phyloP scores from a whole-genome alignment of 1,140 invertebrate species.

The Radopholus similis region DNA sequence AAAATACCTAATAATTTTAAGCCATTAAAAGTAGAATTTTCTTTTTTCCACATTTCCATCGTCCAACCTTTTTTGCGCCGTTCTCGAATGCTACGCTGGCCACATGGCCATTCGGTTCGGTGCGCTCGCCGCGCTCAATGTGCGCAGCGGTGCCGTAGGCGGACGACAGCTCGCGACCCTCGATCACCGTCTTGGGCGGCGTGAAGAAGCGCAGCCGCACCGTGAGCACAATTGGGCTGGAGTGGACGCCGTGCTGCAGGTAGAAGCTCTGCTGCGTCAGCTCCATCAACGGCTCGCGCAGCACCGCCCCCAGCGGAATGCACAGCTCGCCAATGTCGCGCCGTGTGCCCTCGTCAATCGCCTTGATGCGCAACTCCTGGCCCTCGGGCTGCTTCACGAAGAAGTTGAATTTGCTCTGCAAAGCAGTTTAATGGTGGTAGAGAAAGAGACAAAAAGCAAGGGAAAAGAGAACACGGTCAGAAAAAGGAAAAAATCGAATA shows the following conservation, averaged over 20 bases:
- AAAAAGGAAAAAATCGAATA: not conserved
- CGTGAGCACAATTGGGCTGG: slow-evolving; percentile 54
- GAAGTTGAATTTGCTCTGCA: slow-evolving; percentile 44
- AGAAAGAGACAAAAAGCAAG: too few relatives aligned
- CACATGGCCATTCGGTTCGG: not conserved
- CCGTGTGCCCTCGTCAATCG: slow-evolving; percentile 52
- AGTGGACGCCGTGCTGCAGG: slow-evolving; percentile 50
- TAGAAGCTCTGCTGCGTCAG: slow-evolving; percentile 51
- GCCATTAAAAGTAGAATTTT: too few relatives aligned
- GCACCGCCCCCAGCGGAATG: slow-evolving; percentile 40
- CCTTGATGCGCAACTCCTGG: slow-evolving; percentile 52
- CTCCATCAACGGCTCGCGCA: slow-evolving; percentile 54
- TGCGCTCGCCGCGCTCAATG: slow-evolving; percentile 47
- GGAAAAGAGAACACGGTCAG: too few relatives aligned
- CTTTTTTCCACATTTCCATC: not conserved
- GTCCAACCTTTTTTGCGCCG: not conserved
- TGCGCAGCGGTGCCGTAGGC: slow-evolving; percentile 32
- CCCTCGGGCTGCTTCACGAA: slow-evolving; percentile 56
- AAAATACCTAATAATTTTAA: too few relatives aligned
- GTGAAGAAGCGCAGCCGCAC: slow-evolving; percentile 35
- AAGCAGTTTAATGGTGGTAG: not conserved
- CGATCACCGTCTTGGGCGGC: slow-evolving; percentile 14
- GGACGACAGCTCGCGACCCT: slow-evolving; percentile 3
- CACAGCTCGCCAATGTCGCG: slow-evolving; percentile 42
- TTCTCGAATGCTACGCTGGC: not conserved